Base-by-base conservation (phyloP, 2,797 vertebrate species). In the Dryobates pubescens region DNA sequence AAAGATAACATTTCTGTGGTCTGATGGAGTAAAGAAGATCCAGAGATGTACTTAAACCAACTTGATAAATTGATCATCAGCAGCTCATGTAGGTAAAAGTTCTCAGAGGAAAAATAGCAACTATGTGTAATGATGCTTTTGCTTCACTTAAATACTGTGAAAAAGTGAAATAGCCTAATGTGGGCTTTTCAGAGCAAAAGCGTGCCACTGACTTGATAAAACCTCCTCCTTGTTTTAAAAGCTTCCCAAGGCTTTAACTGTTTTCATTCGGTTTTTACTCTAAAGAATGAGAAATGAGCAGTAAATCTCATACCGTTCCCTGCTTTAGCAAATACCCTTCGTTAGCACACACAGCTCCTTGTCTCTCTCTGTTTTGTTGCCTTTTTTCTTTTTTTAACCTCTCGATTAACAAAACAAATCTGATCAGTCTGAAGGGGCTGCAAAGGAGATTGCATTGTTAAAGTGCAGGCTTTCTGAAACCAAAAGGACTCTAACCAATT, bases 401-500 rank as follows among this genome's bases (percentile, higher is more conserved):
- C 51, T 6, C 9, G 38, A 80, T 80, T 95, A 85, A 80, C 13
- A 80, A 84, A 92, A 56, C 30, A 71, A 88, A 76, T 26, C 41
- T 20, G 34, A 67, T 78, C 56, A 49, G 29, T 88, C 86, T n/a
- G 82, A 76, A 69, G 83, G 49, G 59, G 30, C 5, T 57, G 36
- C 9, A 20, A 41, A 71, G 72, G 84, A 82, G 38, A 87, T 65
- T 79, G 34, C 54, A 38, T 69, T 77, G 54, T 90, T 87, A 95
- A 86, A 91, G 36, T 67, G 23, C 45, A 88, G 38, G 24, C 17
- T 93, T 95, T 95, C 82, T 78, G 57, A 81, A 95, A 90, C 56
- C 27, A 45, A 67, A 94, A 96, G 64, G 70, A 75, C 86, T 78
- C 82, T 22, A 84, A 56, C 45, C 80, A 92, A 92, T 94, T 92